These are phyloP conservation scores for Laspeyria flexula DNA, from an alignment of 2,888 invertebrate species.

Conservation along the genomic window DNA sequence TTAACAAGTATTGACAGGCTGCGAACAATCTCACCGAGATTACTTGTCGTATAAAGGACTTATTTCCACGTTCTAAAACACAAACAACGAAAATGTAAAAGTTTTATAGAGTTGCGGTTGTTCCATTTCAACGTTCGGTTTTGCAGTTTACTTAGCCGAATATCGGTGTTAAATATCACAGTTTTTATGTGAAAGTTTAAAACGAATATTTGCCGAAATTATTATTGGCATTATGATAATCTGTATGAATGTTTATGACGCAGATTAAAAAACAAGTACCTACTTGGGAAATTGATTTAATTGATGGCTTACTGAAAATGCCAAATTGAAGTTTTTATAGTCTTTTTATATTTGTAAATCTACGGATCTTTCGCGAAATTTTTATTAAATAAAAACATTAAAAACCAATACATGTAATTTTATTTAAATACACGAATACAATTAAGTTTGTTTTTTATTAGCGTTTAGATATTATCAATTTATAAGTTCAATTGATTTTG, in stretches of 20 bases:
- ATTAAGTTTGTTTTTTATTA: too few species aligned
- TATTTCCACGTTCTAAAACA: conserved; percentile 9
- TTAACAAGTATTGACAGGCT: conserved; percentile 22
- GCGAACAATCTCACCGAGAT: background rate
- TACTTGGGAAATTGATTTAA: too few species aligned
- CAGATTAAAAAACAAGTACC: background rate
- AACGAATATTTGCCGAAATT: conserved; percentile 16
- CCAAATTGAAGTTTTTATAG: too few species aligned
- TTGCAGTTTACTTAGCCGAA: conserved; percentile 13
- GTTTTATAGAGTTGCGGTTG: conserved; percentile 12
- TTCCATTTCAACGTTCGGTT: conserved; percentile 12
- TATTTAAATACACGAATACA: too few species aligned
- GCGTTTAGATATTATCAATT: too few species aligned
- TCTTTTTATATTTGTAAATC: too few species aligned
- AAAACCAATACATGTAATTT: too few species aligned
- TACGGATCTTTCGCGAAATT: too few species aligned
- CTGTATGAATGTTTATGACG: conserved; percentile 3
- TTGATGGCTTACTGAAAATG: too few species aligned
- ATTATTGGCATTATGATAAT: conserved; percentile 12
- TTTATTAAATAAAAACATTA: too few species aligned
- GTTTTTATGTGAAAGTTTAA: conserved; percentile 14
- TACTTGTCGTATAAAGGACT: background rate
- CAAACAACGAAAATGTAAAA: conserved; percentile 14
- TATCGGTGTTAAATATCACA: conserved; percentile 20
- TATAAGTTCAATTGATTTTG: too few species aligned